These are phyloP conservation scores for Ibycter americanus DNA, from an alignment of 2,797 vertebrate species.

Conservation along the genomic window DNA sequence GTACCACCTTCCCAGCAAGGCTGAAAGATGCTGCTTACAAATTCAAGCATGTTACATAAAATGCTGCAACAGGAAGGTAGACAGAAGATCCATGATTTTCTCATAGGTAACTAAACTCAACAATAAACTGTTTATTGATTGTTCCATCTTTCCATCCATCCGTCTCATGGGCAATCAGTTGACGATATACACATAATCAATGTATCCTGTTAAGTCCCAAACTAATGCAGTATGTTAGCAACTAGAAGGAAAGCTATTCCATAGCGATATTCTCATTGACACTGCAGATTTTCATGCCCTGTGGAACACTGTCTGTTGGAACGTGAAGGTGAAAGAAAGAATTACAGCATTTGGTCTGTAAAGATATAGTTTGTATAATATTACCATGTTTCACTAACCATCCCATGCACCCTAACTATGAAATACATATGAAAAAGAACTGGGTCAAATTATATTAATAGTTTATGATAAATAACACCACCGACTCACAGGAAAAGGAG, in stretches of 20 bases:
- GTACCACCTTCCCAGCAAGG: neutral
- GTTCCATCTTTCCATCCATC: neutral
- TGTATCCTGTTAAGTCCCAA: neutral
- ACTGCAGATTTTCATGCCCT: neutral
- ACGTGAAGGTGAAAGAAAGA: neutral
- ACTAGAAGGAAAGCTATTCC: neutral
- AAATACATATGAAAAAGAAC: neutral
- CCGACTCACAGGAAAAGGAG: neutral
- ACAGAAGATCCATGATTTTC: neutral
- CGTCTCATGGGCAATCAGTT: rapidly evolving
- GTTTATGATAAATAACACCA: neutral
- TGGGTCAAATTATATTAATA: neutral
- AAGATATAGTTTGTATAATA: neutral
- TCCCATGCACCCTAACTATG: neutral
- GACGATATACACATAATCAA: neutral
- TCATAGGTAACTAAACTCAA: neutral
- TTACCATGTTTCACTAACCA: neutral
- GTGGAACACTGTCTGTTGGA: neutral
- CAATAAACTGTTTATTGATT: neutral
- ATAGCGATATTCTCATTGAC: neutral
- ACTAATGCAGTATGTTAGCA: neutral
- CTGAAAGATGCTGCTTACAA: neutral
- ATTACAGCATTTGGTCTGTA: neutral
- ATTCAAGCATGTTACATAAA: neutral
- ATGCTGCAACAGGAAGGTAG: neutral